A percentile compares a stretch with the other conserved stretches of the same genome.
phyloP scores from a whole-genome alignment of 2,888 invertebrate species.

The Stratiomys singularior region DNA sequence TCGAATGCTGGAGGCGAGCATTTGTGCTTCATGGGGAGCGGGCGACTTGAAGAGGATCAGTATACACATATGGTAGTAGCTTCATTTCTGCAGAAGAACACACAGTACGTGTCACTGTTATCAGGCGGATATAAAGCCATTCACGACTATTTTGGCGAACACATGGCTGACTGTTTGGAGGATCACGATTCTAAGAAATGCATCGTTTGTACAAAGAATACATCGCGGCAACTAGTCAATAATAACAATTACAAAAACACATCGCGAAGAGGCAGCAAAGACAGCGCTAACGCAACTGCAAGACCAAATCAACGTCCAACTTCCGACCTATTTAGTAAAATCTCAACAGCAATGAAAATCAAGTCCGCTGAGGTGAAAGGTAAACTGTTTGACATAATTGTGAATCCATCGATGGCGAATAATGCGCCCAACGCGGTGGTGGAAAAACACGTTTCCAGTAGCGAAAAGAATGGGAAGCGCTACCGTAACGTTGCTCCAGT shows the following conservation, averaged over 20 bases:
- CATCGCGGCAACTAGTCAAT: constrained; percentile 55
- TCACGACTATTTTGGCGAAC: constrained; percentile 84
- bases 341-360: constrained; percentile 87
- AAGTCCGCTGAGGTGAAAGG: constrained; percentile 94
- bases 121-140: constrained; percentile 90
- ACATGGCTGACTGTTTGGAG: constrained; percentile 81
- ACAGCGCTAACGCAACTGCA: background rate
- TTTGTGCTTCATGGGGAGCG: constrained; percentile 93
- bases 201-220: constrained; percentile 78
- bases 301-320: constrained; percentile 60
- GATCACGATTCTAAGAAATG: constrained; percentile 86
- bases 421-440: constrained; percentile 62
- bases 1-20: constrained; percentile 89
- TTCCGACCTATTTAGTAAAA: constrained; percentile 81
- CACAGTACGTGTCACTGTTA: constrained; percentile 90
- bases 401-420: constrained; percentile 78
- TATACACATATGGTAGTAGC: constrained; percentile 99
- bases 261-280: background rate
- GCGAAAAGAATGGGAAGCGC: constrained; percentile 84
- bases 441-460: constrained; percentile 86
- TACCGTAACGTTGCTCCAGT: constrained; percentile 92
- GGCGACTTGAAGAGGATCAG: constrained; percentile 91
- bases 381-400: constrained; percentile 92
- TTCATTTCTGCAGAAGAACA: constrained; percentile 93
- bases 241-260: constrained; percentile 15